A percentile compares a stretch with the other conserved stretches of the same genome.
Conservation (phyloP, 2,888 invertebrate species). For the Encarsia formosa region DNA sequence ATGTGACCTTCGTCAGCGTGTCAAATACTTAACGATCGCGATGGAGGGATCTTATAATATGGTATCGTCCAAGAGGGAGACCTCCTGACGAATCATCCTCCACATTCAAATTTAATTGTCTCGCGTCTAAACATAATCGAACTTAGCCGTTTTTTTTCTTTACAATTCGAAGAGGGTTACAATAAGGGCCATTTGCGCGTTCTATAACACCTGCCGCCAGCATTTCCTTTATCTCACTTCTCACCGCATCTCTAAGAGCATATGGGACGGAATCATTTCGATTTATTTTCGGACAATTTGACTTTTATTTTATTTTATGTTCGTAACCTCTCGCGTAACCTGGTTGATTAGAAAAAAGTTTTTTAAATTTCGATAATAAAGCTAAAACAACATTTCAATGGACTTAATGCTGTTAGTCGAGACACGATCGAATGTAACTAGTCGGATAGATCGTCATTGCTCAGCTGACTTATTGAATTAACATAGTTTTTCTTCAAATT, state of each 20-base stretch:
- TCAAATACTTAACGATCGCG: not conserved
- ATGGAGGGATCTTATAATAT: constrained; percentile 4
- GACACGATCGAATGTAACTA: not conserved
- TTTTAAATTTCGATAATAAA: not conserved
- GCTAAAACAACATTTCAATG: not conserved
- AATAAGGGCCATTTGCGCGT: constrained; percentile 4
- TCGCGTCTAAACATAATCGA: constrained; percentile 36
- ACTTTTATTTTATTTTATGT: constrained; percentile 6
- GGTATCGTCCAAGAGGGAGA: not conserved
- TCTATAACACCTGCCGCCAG: constrained; percentile 3
- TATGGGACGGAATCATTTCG: constrained; percentile 2
- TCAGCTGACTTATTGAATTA: too few species aligned
- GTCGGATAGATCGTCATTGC: not conserved
- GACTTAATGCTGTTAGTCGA: not conserved
- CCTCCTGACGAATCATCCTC: constrained; percentile 33
- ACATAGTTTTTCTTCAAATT: too few species aligned
- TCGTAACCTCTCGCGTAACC: not conserved
- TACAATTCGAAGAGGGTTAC: constrained; percentile 13
- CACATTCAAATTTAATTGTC: constrained; percentile 33
- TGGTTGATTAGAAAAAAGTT: constrained; percentile 3
- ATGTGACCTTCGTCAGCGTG: constrained; percentile 11
- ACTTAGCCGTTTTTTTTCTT: constrained; percentile 29
- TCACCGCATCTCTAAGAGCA: not conserved
- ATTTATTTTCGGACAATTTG: not conserved
- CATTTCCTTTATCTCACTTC: constrained; percentile 4